Base-by-base conservation (phyloP, 2,113 vertebrate species). In the Seriola dumerili region DNA sequence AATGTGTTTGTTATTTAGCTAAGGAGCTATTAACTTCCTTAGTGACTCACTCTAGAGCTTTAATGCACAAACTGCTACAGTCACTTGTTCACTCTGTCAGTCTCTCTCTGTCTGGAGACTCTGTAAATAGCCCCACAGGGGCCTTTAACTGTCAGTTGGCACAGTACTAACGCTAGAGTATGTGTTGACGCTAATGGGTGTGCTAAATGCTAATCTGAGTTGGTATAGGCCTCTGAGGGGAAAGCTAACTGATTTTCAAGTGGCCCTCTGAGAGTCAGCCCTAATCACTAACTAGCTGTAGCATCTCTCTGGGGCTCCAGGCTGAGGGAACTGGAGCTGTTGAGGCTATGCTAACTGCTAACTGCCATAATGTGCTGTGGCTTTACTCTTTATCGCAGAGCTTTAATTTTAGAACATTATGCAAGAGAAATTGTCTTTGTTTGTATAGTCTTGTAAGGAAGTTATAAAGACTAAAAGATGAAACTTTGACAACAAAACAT, bases 191-290 rank as follows among this genome's bases (percentile, higher is more conserved):
- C 71, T 93, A 91, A 93, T 91, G 87, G 84, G 12, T 48, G 77
- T 80, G 83, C 89, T 91, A 89, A 88, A 91, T 89, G 89, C 91
- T 88, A 92, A 90, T 94, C 76, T 72, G 57, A 75, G 72, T 83
- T 84, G 91, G 83, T 88, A 70, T 36, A 14, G 59, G 66, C 46
- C 88, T 92, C 88, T 62, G 63, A 93, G 89, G 89, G 85, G 80
- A 86, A 91, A 80, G 90, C 81, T 92, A 93, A 93, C 90, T 86
- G 92, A 91, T 91, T 93, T 91, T 84, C 88, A 89, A 92, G 81
- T 82, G 80, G 57, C 70, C 89, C 88, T 87, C 69, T 36, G 88
- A 90, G 92, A 89, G 62, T 63, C 42, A 9, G 21, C 69, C 9
- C 63, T 80, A 85, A 87, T 88, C 72, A 34, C 78, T 88, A 78